phyloP scores from a whole-genome alignment of 2,113 vertebrate species.

The Leucoraja erinaceus region DNA sequence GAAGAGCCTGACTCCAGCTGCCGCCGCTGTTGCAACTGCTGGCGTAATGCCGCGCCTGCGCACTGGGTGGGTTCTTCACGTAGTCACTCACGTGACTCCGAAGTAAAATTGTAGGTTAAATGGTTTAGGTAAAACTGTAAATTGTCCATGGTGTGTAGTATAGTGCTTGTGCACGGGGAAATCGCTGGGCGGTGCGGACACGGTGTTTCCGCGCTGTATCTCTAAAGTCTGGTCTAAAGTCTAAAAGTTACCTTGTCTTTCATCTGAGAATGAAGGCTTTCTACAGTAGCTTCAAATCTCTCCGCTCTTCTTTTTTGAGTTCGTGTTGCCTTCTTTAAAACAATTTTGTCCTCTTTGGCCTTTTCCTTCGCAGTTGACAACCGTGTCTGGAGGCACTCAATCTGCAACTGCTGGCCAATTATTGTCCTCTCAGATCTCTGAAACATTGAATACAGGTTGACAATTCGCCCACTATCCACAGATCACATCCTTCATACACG shows the following conservation, averaged over 20 bases:
- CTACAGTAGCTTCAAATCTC: slow-evolving; percentile 59
- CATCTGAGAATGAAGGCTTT: slow-evolving; percentile 60
- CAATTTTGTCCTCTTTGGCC: slow-evolving; percentile 56
- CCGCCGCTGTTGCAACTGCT: no score
- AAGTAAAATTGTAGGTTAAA: no score
- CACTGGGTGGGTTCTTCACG: no score
- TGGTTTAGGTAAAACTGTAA: no score
- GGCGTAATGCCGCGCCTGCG: no score
- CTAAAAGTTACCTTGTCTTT: slow-evolving; percentile 59
- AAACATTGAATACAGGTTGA: slow-evolving; percentile 27
- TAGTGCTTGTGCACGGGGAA: no score
- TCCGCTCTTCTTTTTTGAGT: slow-evolving; percentile 66
- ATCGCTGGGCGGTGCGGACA: no score
- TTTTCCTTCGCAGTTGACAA: slow-evolving; percentile 53
- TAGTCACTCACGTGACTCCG: no score
- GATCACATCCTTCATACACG: background rate
- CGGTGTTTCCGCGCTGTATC: no score
- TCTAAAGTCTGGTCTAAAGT: background rate
- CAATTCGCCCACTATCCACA: background rate
- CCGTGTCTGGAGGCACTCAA: slow-evolving; percentile 53
- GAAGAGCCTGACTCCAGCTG: no score
- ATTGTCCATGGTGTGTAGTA: no score
- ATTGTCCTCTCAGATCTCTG: slow-evolving; percentile 67
- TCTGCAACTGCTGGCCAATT: slow-evolving; percentile 59
- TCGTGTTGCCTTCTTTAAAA: slow-evolving; percentile 63